Percentiles rank a stretch among this genome's conserved stretches.
Conservation (phyloP, 2,797 vertebrate genomes). For the Malacoraja senta region DNA sequence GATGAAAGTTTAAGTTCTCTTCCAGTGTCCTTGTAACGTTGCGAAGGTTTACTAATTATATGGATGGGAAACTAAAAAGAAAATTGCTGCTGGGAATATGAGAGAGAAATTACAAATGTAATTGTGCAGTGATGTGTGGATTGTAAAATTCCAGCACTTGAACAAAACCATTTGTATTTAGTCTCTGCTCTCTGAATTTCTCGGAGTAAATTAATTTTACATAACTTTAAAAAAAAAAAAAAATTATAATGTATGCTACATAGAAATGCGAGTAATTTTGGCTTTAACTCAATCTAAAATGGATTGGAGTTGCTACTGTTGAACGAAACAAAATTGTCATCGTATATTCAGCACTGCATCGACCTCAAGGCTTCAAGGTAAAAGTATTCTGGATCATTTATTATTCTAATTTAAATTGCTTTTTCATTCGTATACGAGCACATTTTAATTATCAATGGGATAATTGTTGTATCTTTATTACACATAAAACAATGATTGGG, state of each 20-base stretch:
- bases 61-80: not conserved
- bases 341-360: not conserved
- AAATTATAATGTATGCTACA: not conserved
- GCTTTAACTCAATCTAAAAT: not conserved
- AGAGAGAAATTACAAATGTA: not conserved
- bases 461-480: not conserved
- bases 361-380: not conserved
- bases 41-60: not conserved
- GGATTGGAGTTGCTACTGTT: not conserved
- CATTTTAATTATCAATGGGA: not conserved
- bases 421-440: not conserved
- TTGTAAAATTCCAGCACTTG: not conserved
- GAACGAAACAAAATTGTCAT: not conserved
- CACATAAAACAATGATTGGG: not conserved
- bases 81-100: not conserved
- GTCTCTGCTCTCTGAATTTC: not conserved
- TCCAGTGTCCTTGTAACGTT: conserved; percentile 15
- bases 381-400: not conserved
- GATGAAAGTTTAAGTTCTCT: not conserved
- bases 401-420: not conserved
- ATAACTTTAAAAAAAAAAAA: not conserved
- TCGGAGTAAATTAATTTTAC: not conserved
- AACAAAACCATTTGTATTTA: not conserved
- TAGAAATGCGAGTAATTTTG: not conserved
- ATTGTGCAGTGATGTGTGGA: not conserved